These are phyloP conservation scores for Apantesis nais DNA, from an alignment of 2,888 invertebrate species.

Conservation along the genomic window DNA sequence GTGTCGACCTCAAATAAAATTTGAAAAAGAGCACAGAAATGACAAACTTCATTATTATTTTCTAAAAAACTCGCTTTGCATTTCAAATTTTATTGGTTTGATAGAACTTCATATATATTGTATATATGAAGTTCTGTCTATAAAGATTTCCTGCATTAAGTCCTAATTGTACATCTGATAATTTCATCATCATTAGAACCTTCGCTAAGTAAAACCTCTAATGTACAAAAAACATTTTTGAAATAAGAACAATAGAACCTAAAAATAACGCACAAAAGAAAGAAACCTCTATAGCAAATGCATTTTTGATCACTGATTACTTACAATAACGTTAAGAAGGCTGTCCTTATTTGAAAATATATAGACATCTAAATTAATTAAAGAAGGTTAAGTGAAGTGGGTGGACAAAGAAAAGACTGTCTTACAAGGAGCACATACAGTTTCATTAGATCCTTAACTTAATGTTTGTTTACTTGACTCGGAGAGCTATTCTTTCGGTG, in stretches of 20 bases:
- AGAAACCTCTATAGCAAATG: background rate
- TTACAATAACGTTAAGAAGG: slow-evolving; percentile 6
- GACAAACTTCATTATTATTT: too few species aligned
- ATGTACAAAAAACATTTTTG: background rate
- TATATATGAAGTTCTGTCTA: too few species aligned
- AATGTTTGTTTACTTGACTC: slow-evolving; percentile 32
- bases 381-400: slow-evolving; percentile 28
- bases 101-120: too few species aligned
- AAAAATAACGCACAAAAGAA: background rate
- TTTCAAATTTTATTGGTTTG: too few species aligned
- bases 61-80: too few species aligned
- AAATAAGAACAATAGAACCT: background rate
- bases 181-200: too few species aligned
- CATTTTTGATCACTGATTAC: slow-evolving; percentile 8
- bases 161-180: too few species aligned
- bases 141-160: too few species aligned
- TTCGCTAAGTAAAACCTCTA: background rate
- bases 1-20: too few species aligned
- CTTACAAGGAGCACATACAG: slow-evolving; percentile 30
- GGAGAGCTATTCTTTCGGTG: slow-evolving; percentile 17
- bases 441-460: slow-evolving; percentile 41
- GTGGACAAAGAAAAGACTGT: slow-evolving; percentile 38
- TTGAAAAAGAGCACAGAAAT: too few species aligned
- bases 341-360: slow-evolving; percentile 17
- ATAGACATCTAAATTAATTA: slow-evolving; percentile 31